A percentile compares a stretch with the other conserved stretches of the same genome.
Conservation (phyloP, 2,113 vertebrate species). For the Stomatorhinus ivindoensis region DNA sequence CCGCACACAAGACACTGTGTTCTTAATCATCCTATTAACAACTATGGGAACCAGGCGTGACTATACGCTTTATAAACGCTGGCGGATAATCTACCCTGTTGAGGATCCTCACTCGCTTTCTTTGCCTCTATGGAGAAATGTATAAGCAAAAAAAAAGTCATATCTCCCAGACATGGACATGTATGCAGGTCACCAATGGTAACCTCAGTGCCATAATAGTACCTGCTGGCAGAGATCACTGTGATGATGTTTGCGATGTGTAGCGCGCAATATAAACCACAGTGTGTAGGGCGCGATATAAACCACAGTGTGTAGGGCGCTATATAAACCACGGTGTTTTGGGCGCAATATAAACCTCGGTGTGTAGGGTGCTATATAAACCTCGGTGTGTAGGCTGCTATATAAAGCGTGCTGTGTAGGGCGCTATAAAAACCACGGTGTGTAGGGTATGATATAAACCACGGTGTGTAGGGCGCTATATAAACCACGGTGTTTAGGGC, state of each 20-base stretch:
- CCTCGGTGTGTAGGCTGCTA: too few species aligned
- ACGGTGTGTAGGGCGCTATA: not conserved
- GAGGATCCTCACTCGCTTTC: not conserved
- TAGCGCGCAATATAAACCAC: not conserved
- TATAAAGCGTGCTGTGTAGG: not conserved
- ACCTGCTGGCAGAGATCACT: not conserved
- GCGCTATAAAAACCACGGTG: not conserved
- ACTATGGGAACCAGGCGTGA: not conserved
- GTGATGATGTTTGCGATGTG: not conserved
- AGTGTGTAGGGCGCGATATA: too few species aligned
- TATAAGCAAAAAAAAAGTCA: not conserved
- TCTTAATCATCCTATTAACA: not conserved
- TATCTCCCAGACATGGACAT: not conserved
- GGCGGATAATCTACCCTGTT: not conserved
- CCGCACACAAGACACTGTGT: too few species aligned
- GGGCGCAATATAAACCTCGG: too few species aligned
- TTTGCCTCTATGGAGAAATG: not conserved
- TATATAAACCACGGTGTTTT: too few species aligned
- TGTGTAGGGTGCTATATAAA: too few species aligned
- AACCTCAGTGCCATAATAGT: not conserved
- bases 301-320: too few species aligned
- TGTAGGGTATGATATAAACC: not conserved
- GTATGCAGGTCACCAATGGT: not conserved
- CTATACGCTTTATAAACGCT: not conserved
- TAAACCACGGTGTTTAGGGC: not conserved